Base-by-base conservation (phyloP, 2,113 vertebrate genomes). In the Platichthys stellatus region DNA sequence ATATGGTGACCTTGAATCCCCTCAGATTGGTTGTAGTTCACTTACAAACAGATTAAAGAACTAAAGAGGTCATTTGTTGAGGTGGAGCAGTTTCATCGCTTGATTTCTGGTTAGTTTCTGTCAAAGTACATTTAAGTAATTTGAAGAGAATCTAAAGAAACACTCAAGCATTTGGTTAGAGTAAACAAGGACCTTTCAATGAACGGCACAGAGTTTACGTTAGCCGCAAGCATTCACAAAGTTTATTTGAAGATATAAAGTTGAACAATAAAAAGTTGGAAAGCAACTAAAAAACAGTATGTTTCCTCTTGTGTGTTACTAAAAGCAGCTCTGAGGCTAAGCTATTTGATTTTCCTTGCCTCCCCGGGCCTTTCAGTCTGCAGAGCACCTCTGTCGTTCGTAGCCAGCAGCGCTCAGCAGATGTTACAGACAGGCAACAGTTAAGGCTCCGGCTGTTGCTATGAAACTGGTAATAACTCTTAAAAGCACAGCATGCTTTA, bases 391-490 rank as follows among this genome's bases (percentile, higher is more conserved):
- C 65, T 73, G 47, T 59, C 8, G 11, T 28, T 71, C 54, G 8
- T 75, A 23, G 70, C 77, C 78, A 17, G 53, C 72, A 63, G 80
- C 28, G 8, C 53, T 64, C 72, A 73, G 69, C 86, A 88, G 86
- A 86, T 88, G 81, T 84, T 81, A 70, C 31, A 2, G 40, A 56
- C 51, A 62, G 63, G 78, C 58, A 23, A 45, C 65, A 21, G 63
- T 80, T 69, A 60, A 71, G 63, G 62, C 76, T 63, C 64, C 63
- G 38, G 67, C 72, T 80, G 86, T 78, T 75, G 76, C 76, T 76
- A 69, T 43, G 71, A 76, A 49, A 81, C 47, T 8, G 59, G 66
- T 64, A 72, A 80, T 63, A 72, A 75, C 45, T 10, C 6, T 80
- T 60, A 69, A 69, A 40, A 61, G 58, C 68, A 72, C 79, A 80